Base-by-base conservation (phyloP, 2,113 vertebrate genomes). In the Nothocercus julius region DNA sequence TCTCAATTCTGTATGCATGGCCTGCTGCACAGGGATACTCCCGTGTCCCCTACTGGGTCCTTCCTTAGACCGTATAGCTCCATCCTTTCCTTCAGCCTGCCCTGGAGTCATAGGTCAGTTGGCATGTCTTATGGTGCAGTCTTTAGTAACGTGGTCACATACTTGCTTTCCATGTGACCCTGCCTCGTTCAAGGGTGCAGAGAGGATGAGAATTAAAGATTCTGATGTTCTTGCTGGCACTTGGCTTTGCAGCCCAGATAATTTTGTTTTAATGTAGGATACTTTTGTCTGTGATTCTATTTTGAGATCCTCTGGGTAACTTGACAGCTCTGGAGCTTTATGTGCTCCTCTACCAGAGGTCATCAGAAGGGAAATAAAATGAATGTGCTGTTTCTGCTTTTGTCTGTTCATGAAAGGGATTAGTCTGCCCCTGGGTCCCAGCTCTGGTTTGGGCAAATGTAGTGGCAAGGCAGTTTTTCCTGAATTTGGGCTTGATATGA, bases 11-110 rank as follows among this genome's bases (percentile, higher is more conserved):
- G 7, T 1, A 2, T 2, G 1, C 1, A 1, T 51, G 64, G 21
- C 13, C 18, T 19, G 8, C 9, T 32, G 28, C 56, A 53, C 25
- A 44, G 25, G 25, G 38, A 34, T 11, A 7, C 4, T 67, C 28
- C 14, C 7, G 3, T n/a, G 67, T 80, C 13, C 59, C 44, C 1
- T 0, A 0, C 51, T 27, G 28, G 68, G 53, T 47, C 38, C 44
- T 47, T 79, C 34, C 63, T 30, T 11, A 24, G 4, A 5, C 56
- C 38, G 4, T 8, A 19, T 9, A 67, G 30, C 17, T 88, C 59
- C 56, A 30, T 63, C 30, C 30, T 42, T 16, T 42, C 62, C 30
- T 42, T 45, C 74, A 42, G 40, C 1, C 54, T 83, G 22, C 27
- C 54, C 86, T 34, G 22, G 34, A 72, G 32, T 24, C 59, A 4